Conservation (phyloP, 2,797 vertebrate genomes). For the Tragelaphus eurycerus region DNA sequence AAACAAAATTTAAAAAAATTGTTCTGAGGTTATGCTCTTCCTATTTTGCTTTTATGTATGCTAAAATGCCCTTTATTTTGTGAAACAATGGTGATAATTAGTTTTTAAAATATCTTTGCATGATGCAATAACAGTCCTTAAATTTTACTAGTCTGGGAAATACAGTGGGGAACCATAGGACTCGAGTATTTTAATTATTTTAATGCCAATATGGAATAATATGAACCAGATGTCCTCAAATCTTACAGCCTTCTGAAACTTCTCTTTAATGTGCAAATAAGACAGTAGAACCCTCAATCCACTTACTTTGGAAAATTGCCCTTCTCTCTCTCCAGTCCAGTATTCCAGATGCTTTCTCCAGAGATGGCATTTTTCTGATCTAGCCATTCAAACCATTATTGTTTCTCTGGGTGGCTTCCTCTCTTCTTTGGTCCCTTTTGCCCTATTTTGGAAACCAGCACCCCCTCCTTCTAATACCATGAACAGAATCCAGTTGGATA, state of each 20-base stretch:
- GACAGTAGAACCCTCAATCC: neutral
- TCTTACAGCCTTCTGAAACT: neutral
- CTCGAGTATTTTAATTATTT: slow-evolving; percentile 15
- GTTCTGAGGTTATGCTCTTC: neutral
- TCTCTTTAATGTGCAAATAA: neutral
- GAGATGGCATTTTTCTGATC: neutral
- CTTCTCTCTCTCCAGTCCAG: neutral
- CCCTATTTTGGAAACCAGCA: neutral
- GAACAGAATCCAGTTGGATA: neutral
- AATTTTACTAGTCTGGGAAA: neutral
- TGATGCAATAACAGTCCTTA: neutral
- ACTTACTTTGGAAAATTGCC: neutral
- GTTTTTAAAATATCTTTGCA: neutral
- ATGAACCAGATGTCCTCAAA: neutral
- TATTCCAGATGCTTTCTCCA: slow-evolving; percentile 6
- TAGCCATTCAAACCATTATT: neutral
- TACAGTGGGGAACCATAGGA: neutral
- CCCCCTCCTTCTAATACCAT: neutral
- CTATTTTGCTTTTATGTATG: neutral
- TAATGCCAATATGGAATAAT: neutral
- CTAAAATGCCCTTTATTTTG: slow-evolving; percentile 16
- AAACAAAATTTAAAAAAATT: neutral
- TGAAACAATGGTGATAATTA: neutral
- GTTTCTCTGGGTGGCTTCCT: neutral
- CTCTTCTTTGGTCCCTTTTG: neutral